A percentile compares a stretch with the other conserved stretches of the same genome.
Conservation (phyloP, 2,797 vertebrate genomes). For the Malurus splendens region DNA sequence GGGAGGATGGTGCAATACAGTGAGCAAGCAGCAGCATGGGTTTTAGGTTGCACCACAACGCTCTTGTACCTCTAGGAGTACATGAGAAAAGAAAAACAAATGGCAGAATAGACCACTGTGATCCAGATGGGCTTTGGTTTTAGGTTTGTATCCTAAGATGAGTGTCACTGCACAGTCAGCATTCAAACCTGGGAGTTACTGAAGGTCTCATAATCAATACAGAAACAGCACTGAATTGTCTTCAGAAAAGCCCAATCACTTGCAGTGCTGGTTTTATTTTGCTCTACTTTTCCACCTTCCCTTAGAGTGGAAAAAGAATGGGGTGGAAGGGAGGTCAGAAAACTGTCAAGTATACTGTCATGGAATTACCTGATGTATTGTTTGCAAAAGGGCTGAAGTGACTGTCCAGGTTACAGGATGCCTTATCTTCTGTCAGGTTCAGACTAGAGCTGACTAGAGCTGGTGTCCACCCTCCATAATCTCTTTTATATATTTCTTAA, state of each 20-base stretch:
- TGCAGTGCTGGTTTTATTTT: not conserved
- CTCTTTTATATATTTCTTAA: not conserved
- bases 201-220: not conserved
- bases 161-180: not conserved
- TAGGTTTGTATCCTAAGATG: not conserved
- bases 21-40: not conserved
- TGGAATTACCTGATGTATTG: not conserved
- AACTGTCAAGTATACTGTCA: not conserved
- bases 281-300: not conserved
- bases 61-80: not conserved
- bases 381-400: not conserved
- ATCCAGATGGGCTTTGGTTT: not conserved
- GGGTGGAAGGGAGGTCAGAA: not conserved
- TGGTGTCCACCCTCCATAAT: not conserved
- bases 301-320: not conserved
- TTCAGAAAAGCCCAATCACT: not conserved
- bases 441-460: not conserved
- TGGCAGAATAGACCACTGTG: not conserved
- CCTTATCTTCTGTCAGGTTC: not conserved
- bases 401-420: not conserved
- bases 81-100: not conserved
- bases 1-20: rapidly evolving
- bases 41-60: not conserved
- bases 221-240: not conserved
- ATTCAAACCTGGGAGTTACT: not conserved